A percentile compares a stretch with the other conserved stretches of the same genome.
Evolutionary conservation across 1,140 invertebrate species (phyloP).

Genomic region (Lasioglossum albipes): DNA sequence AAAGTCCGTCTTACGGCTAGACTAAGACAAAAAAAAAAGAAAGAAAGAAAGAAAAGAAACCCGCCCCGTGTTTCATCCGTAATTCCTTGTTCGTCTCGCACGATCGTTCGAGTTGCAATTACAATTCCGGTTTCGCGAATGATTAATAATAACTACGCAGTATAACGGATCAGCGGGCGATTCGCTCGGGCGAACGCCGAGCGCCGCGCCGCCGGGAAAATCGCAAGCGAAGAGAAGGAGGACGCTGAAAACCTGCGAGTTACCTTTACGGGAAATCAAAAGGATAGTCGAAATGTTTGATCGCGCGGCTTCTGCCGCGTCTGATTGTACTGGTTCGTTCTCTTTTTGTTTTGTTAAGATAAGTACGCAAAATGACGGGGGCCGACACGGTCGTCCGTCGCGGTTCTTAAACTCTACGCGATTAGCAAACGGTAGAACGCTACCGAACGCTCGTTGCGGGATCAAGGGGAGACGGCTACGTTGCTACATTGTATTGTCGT

Average conservation of each 20-base stretch:
- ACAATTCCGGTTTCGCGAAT: background rate
- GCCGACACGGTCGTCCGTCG: too few relatives aligned
- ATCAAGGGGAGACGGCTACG: background rate
- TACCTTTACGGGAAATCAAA: background rate
- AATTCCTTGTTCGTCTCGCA: background rate
- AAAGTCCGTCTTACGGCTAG: too few relatives aligned
- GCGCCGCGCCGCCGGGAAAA: background rate
- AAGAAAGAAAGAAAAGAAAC: background rate
- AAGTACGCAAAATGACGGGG: background rate
- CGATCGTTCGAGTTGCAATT: background rate
- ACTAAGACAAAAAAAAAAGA: too few relatives aligned
- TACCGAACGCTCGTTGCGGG: constrained; percentile 16
- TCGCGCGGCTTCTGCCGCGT: background rate
- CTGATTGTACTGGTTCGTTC: constrained; percentile 11
- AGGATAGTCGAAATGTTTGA: background rate
- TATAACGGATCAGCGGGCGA: background rate
- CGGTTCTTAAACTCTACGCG: background rate
- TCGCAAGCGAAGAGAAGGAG: background rate
- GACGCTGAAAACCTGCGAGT: too few relatives aligned
- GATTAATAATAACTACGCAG: background rate
- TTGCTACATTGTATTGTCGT: constrained; percentile 13
- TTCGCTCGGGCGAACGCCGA: background rate
- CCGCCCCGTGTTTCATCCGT: background rate
- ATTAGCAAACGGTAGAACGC: background rate
- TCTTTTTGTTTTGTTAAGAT: background rate